Percentiles rank a stretch among this genome's conserved stretches.
Conservation (phyloP, 2,888 invertebrate species). For the Colostygia pectinataria region DNA sequence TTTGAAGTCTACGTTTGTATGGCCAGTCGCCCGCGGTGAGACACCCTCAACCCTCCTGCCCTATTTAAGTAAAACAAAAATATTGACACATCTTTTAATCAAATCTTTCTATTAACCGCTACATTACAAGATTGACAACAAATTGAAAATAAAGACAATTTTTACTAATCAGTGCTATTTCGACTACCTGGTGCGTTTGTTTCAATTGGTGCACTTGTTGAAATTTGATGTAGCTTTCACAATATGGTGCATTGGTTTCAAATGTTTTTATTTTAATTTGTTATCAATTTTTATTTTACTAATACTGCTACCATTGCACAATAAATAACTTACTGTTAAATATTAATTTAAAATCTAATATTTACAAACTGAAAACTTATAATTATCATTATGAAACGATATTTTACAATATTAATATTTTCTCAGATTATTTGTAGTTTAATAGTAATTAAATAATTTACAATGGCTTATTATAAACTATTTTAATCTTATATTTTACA, state of each 20-base stretch:
- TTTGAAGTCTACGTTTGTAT: too few species aligned
- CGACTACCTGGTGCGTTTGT: slow-evolving; percentile 6
- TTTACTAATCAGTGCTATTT: neutral
- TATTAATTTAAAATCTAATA: slow-evolving; percentile 50
- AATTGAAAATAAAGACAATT: slow-evolving; percentile 22
- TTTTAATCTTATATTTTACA: slow-evolving; percentile 1
- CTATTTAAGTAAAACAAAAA: slow-evolving; percentile 23
- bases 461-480: slow-evolving; percentile 2
- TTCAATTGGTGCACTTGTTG: too few species aligned
- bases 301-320: slow-evolving; percentile 82
- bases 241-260: neutral
- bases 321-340: slow-evolving; percentile 73
- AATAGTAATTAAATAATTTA: slow-evolving; percentile 1
- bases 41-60: too few species aligned
- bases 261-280: slow-evolving; percentile 37
- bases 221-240: too few species aligned
- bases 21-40: too few species aligned
- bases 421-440: slow-evolving; percentile 1
- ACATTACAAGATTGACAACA: slow-evolving; percentile 52
- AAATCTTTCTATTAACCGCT: slow-evolving; percentile 69
- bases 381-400: slow-evolving; percentile 45
- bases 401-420: slow-evolving; percentile 41
- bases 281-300: slow-evolving; percentile 55
- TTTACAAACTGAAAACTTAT: slow-evolving; percentile 49
- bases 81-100: slow-evolving; percentile 58